Conservation (phyloP, 2,113 vertebrate genomes). For the Asarcornis scutulata region DNA sequence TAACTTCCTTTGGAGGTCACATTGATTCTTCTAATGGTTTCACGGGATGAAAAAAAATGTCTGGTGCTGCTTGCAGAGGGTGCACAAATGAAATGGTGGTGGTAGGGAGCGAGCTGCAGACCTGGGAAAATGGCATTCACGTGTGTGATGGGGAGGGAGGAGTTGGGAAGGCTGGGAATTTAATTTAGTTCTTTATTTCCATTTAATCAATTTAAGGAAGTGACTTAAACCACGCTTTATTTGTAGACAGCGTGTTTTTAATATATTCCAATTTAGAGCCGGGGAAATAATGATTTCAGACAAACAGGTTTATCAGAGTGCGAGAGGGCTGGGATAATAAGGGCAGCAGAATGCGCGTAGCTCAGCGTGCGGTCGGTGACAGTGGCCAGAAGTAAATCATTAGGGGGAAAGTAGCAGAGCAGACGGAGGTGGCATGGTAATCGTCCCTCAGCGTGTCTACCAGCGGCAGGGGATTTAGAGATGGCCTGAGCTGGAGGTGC, state of each 20-base stretch:
- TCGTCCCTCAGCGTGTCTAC: rapidly evolving
- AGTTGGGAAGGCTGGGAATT: background rate
- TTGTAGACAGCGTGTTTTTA: background rate
- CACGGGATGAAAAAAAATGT: background rate
- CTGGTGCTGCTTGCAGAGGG: background rate
- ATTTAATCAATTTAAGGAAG: background rate
- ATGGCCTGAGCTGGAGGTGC: background rate
- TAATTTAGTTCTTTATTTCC: background rate
- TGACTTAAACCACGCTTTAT: background rate
- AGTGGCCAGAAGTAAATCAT: background rate
- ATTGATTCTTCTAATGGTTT: constrained; percentile 31
- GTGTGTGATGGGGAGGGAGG: background rate
- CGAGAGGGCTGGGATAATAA: background rate
- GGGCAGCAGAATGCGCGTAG: background rate
- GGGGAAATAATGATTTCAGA: background rate
- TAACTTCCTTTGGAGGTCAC: background rate
- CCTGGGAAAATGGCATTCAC: background rate
- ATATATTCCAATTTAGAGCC: background rate
- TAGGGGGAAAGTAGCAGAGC: background rate
- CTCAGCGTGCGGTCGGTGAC: background rate
- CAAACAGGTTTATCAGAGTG: background rate
- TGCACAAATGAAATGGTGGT: constrained; percentile 20
- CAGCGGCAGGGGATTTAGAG: rapidly evolving
- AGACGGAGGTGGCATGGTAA: rapidly evolving
- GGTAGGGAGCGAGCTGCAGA: background rate